These are phyloP conservation scores for Eugnorisma glareosa DNA, from an alignment of 2,888 invertebrate species.

Conservation along the genomic window DNA sequence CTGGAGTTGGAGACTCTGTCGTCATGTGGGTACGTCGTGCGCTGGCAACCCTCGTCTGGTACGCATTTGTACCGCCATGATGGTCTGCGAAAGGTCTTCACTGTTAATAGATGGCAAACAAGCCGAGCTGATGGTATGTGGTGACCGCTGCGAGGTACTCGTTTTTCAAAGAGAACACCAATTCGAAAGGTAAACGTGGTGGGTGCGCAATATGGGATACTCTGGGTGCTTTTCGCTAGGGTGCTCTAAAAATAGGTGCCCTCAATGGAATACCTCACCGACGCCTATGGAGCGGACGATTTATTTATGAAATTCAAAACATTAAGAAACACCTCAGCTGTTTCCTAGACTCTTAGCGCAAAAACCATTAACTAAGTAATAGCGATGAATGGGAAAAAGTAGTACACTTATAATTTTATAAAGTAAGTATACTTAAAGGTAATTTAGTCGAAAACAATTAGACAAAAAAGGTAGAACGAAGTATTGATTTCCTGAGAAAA, in stretches of 20 bases:
- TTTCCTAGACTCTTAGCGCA: not conserved
- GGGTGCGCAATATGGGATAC: not conserved
- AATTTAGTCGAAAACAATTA: not conserved
- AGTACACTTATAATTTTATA: no score
- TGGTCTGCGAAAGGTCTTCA: conserved; percentile 74
- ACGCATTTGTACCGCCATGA: conserved; percentile 85
- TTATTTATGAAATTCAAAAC: not conserved
- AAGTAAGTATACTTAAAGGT: no score
- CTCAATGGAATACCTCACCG: not conserved
- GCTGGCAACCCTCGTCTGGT: conserved; percentile 81
- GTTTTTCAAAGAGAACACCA: not conserved
- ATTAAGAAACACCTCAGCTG: not conserved
- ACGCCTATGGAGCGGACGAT: not conserved
- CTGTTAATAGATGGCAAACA: not conserved
- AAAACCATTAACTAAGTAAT: not conserved
- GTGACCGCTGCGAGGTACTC: not conserved
- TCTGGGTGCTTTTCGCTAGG: not conserved
- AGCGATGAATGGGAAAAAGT: not conserved
- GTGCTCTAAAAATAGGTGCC: not conserved
- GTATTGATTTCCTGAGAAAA: not conserved
- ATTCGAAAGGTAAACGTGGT: not conserved
- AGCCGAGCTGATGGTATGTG: not conserved
- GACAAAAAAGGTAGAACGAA: not conserved
- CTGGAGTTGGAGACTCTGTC: conserved; percentile 73
- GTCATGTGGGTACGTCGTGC: conserved; percentile 80